These are phyloP conservation scores for Stenolophus ochropezus DNA, from an alignment of 2,888 invertebrate species.

Conservation along the genomic window DNA sequence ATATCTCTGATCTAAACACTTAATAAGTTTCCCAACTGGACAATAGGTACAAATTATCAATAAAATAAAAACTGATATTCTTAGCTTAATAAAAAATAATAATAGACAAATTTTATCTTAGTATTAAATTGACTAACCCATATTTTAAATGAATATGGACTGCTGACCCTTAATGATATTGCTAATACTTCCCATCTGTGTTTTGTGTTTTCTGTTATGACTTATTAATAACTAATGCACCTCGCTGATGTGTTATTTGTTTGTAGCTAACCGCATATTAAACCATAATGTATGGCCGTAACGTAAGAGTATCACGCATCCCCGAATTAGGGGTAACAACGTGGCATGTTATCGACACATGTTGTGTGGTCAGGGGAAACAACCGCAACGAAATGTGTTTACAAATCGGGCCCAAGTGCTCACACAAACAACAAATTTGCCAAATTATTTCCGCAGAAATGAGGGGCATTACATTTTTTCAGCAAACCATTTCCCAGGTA, in stretches of 20 bases:
- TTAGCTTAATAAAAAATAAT: too few relatives aligned
- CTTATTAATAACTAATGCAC: neutral
- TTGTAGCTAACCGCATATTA: neutral
- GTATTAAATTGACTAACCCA: too few relatives aligned
- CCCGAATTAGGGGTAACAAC: conserved; percentile 17
- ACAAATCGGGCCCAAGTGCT: neutral
- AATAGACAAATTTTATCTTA: too few relatives aligned
- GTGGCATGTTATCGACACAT: conserved; percentile 20
- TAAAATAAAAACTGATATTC: too few relatives aligned
- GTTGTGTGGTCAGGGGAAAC: conserved; percentile 26
- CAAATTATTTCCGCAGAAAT: neutral
- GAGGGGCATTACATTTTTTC: neutral
- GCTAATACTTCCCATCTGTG: too few relatives aligned
- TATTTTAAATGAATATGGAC: too few relatives aligned
- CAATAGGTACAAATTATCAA: too few relatives aligned
- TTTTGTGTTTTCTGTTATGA: neutral
- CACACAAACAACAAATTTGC: neutral
- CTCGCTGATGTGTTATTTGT: neutral
- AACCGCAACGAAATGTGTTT: neutral
- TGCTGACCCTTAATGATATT: too few relatives aligned
- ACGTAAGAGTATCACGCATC: conserved; percentile 13
- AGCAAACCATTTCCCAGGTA: neutral
- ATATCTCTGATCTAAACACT: too few relatives aligned
- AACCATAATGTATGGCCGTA: neutral
- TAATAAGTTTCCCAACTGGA: too few relatives aligned